Conservation (phyloP, 2,888 invertebrate genomes). For the Leucoma salicis region DNA sequence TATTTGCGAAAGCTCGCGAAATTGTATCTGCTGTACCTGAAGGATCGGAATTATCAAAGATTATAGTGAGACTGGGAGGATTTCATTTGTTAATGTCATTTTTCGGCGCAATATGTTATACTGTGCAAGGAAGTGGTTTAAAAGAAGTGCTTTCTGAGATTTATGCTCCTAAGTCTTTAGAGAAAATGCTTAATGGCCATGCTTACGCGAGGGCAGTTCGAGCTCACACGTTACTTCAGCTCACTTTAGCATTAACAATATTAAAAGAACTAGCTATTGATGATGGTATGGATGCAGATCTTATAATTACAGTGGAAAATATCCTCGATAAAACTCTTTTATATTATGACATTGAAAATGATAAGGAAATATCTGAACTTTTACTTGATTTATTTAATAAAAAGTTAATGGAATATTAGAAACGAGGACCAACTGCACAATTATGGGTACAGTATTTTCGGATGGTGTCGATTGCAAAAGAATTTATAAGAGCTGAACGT, state of each 20-base stretch:
- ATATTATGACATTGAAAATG: conserved; percentile 10
- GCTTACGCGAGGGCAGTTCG: conserved; percentile 38
- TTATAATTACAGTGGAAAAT: conserved; percentile 7
- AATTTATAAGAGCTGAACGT: conserved; percentile 52
- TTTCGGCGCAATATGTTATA: conserved; percentile 33
- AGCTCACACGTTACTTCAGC: conserved; percentile 40
- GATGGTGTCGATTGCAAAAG: conserved; percentile 48
- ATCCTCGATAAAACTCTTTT: conserved; percentile 10
- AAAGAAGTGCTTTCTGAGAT: conserved; percentile 32
- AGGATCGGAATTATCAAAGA: conserved; percentile 15
- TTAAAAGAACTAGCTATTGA: conserved; percentile 38
- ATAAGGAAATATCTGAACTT: conserved; percentile 13
- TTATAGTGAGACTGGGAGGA: conserved; percentile 35
- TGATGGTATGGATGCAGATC: conserved; percentile 15
- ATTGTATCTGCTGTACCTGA: conserved; percentile 34
- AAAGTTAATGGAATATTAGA: conserved; percentile 12
- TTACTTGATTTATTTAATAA: conserved; percentile 10
- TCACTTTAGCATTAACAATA: conserved; percentile 40
- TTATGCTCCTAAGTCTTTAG: conserved; percentile 35
- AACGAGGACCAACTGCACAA: conserved; percentile 42
- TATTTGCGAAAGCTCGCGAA: conserved; percentile 42
- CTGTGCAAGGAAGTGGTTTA: conserved; percentile 43
- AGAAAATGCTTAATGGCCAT: conserved; percentile 41
- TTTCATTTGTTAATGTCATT: conserved; percentile 43
- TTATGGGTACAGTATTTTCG: conserved; percentile 41